Conservation (phyloP, 2,888 invertebrate genomes). For the Piscicola geometra region DNA sequence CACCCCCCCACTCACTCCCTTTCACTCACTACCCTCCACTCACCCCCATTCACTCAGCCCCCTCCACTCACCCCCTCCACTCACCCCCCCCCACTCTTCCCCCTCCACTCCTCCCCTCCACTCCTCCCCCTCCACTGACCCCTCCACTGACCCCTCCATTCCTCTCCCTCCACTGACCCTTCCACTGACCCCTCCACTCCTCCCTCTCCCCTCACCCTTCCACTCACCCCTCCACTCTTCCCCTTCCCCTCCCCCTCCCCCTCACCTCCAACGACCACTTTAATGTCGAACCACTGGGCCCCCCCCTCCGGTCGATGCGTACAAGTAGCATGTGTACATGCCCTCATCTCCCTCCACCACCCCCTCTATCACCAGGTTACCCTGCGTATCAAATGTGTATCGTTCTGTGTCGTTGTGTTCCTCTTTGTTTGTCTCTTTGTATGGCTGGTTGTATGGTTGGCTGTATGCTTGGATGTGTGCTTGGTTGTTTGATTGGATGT, state of each 20-base stretch:
- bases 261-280: slow-evolving; percentile 24
- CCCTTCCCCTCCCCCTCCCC: neutral
- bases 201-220: neutral
- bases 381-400: slow-evolving; percentile 11
- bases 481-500: no score
- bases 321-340: slow-evolving; percentile 27
- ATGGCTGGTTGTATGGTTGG: neutral
- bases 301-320: slow-evolving; percentile 16
- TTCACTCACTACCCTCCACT: no score
- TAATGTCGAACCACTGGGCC: slow-evolving; percentile 14
- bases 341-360: slow-evolving; percentile 28
- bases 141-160: neutral
- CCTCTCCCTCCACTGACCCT: neutral
- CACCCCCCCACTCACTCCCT: no score
- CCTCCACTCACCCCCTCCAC: no score
- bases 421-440: neutral
- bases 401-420: neutral
- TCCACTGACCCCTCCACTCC: neutral
- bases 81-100: no score
- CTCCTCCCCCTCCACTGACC: neutral
- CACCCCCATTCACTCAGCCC: no score
- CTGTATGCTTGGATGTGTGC: no score
- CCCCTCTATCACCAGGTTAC: slow-evolving; percentile 7
- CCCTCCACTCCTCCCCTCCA: neutral
- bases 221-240: neutral